These are phyloP conservation scores for Anguilla rostrata DNA, from an alignment of 2,113 vertebrate genomes.

Conservation along the genomic window DNA sequence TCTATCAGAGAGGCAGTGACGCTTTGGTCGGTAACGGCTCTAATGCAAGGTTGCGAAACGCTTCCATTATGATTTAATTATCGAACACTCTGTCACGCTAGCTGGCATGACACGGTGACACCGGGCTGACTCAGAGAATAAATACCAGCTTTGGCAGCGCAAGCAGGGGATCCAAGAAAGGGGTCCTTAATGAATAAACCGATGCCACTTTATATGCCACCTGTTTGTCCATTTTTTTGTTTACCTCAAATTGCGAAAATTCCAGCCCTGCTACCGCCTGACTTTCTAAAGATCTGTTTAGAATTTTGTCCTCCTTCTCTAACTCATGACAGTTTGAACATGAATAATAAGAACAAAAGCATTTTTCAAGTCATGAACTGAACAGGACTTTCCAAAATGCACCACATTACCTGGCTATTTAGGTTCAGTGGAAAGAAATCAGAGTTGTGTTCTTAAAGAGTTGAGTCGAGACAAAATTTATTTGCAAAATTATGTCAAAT, in stretches of 20 bases:
- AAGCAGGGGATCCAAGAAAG: background rate
- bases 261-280: background rate
- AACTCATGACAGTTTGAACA: background rate
- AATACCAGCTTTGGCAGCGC: background rate
- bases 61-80: slow-evolving; percentile 33
- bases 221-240: background rate
- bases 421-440: no score
- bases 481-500: no score
- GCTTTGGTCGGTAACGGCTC: slow-evolving; percentile 24
- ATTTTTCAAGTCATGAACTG: background rate
- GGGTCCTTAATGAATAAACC: background rate
- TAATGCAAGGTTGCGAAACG: slow-evolving; percentile 18
- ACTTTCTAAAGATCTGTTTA: background rate
- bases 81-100: background rate
- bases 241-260: background rate
- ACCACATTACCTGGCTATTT: no score
- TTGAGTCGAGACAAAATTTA: no score
- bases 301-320: background rate
- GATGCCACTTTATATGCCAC: background rate
- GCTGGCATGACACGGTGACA: background rate
- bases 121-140: background rate
- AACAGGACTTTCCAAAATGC: background rate
- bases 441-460: no score
- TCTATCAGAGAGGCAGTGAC: slow-evolving; percentile 33
- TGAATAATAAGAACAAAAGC: background rate